Evolutionary conservation across 2,797 vertebrate species (phyloP).

Genomic region (Sebastes ruberrimus): DNA sequence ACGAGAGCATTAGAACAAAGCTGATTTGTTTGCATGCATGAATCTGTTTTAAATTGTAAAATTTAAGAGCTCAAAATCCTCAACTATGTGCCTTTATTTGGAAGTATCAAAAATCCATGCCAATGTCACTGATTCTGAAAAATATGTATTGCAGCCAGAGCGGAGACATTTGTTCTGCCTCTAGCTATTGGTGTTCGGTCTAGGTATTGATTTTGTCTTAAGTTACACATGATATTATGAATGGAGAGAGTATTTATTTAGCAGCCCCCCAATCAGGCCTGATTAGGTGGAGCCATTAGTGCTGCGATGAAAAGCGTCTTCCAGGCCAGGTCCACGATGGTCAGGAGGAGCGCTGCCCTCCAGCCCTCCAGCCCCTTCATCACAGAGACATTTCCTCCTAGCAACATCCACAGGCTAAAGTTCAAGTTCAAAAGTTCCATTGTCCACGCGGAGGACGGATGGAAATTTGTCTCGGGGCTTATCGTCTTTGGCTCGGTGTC

Average conservation of each 20-base stretch:
- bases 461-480: slow-evolving; percentile 75
- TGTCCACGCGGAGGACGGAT: slow-evolving; percentile 59
- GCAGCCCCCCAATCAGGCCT: slow-evolving; percentile 76
- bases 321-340: slow-evolving; percentile 69
- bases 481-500: slow-evolving; percentile 77
- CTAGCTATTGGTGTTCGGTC: slow-evolving; percentile 63
- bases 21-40: slow-evolving; percentile 36
- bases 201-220: slow-evolving; percentile 76
- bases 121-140: slow-evolving; percentile 64
- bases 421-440: slow-evolving; percentile 70
- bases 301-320: slow-evolving; percentile 76
- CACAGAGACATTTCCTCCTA: slow-evolving; percentile 68
- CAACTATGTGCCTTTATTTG: slow-evolving; percentile 61
- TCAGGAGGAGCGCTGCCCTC: slow-evolving; percentile 67
- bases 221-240: slow-evolving; percentile 75
- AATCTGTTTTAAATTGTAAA: slow-evolving; percentile 32
- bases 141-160: slow-evolving; percentile 59
- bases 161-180: slow-evolving; percentile 62
- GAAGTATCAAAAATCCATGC: slow-evolving; percentile 56
- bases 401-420: slow-evolving; percentile 57
- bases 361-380: slow-evolving; percentile 49
- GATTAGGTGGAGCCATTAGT: slow-evolving; percentile 78
- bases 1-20: slow-evolving; percentile 13
- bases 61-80: slow-evolving; percentile 32
- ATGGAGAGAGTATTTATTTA: slow-evolving; percentile 76